Percentiles rank a stretch among this genome's conserved stretches.
Evolutionary conservation across 2,888 invertebrate genomes (phyloP).

Genomic region (Hypsopygia costalis): DNA sequence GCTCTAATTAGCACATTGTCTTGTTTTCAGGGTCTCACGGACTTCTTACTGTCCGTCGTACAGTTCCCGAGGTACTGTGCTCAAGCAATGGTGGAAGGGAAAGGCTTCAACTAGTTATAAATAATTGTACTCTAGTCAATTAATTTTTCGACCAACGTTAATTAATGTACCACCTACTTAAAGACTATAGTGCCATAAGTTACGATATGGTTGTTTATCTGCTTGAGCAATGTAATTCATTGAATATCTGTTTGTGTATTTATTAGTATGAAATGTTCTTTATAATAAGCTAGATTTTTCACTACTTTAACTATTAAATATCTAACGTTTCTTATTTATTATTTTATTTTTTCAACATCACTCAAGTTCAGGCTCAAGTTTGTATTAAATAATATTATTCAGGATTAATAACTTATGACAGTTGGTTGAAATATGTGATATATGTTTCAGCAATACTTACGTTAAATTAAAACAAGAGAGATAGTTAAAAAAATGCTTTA

Average conservation of each 20-base stretch:
- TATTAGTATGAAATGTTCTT: slow-evolving; percentile 6
- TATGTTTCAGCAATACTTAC: no score
- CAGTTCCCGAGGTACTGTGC: slow-evolving; percentile 88
- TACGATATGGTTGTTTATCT: slow-evolving; percentile 1
- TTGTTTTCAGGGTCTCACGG: slow-evolving; percentile 82
- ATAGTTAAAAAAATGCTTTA: no score
- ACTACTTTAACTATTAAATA: not conserved
- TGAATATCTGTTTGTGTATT: slow-evolving; percentile 5
- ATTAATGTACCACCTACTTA: not conserved
- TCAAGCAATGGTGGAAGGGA: slow-evolving; percentile 84
- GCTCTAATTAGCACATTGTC: slow-evolving; percentile 9
- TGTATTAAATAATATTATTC: no score
- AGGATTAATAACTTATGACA: no score
- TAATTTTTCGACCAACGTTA: slow-evolving; percentile 3
- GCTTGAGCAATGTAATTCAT: not conserved
- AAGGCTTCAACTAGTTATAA: slow-evolving; percentile 51
- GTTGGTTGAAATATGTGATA: no score
- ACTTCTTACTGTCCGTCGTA: slow-evolving; percentile 83
- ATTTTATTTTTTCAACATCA: no score
- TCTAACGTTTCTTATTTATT: not conserved
- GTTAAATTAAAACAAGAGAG: no score
- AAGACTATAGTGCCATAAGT: slow-evolving; percentile 14
- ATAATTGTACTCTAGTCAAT: slow-evolving; percentile 21
- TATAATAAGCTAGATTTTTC: not conserved
- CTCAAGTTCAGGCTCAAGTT: no score